Percentiles rank a stretch among this genome's conserved stretches.
Conservation (phyloP, 2,113 vertebrate species). For the Progne subis region DNA sequence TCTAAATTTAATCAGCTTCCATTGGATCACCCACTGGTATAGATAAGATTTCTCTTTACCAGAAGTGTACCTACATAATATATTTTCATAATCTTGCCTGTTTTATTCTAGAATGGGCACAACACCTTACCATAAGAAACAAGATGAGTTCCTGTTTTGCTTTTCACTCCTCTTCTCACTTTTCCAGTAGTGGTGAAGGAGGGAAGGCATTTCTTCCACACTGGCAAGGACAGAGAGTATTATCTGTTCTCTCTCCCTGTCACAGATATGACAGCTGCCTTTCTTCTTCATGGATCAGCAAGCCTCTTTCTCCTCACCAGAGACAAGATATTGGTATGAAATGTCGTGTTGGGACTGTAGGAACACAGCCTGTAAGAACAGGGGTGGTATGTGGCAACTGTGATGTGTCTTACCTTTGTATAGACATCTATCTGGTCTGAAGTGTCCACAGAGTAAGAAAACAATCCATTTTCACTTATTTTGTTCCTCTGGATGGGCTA, state of each 20-base stretch:
- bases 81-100: background rate
- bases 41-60: background rate
- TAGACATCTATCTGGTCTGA: background rate
- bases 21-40: background rate
- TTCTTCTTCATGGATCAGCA: background rate
- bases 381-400: background rate
- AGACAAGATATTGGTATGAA: background rate
- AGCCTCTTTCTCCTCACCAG: background rate
- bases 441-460: background rate
- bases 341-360: background rate
- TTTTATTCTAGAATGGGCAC: background rate
- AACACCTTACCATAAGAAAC: background rate
- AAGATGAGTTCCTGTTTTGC: accelerated
- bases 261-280: background rate
- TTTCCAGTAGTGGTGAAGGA: background rate
- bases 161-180: background rate
- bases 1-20: background rate
- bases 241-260: background rate
- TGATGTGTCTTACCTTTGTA: accelerated
- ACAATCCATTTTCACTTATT: background rate
- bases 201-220: background rate
- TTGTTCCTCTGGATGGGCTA: background rate
- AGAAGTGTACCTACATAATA: background rate
- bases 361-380: background rate
- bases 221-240: accelerated